phyloP scores from a whole-genome alignment of 2,113 vertebrate species.

The Arenaria interpres region DNA sequence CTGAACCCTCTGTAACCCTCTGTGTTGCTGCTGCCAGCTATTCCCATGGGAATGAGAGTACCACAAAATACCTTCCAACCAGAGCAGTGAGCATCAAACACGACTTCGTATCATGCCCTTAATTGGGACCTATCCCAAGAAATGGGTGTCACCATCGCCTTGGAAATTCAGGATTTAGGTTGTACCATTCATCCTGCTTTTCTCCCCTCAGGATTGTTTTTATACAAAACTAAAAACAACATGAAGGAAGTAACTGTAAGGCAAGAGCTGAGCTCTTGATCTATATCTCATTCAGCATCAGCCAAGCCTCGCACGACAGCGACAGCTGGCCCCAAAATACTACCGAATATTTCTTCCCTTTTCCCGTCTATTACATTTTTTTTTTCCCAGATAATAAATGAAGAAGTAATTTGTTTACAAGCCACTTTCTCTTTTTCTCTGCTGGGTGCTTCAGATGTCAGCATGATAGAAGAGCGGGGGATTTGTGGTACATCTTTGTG shows the following conservation, averaged over 20 bases:
- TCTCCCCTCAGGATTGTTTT: not conserved
- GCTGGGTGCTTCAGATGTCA: conserved; percentile 14
- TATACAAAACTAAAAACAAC: not conserved
- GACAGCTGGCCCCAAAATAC: not conserved
- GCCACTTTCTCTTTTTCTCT: conserved; percentile 1
- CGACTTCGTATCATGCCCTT: not conserved
- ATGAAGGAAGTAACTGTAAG: not conserved
- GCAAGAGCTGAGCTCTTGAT: not conserved
- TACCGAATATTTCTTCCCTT: not conserved
- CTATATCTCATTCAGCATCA: not conserved
- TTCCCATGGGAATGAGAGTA: not conserved
- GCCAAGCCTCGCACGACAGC: accelerated
- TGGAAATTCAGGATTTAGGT: not conserved
- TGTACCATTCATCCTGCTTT: not conserved
- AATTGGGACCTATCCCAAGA: accelerated
- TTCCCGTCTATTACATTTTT: not conserved
- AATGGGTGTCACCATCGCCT: not conserved
- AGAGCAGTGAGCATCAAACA: not conserved
- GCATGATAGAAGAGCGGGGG: not conserved
- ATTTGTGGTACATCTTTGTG: not conserved
- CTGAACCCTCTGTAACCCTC: not conserved
- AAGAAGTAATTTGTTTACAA: conserved; percentile 41
- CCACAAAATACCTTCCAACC: not conserved
- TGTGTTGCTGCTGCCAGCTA: not conserved
- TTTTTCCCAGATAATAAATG: not conserved